phyloP scores from a whole-genome alignment of 2,113 vertebrate species.

The Spea multiplicata region DNA sequence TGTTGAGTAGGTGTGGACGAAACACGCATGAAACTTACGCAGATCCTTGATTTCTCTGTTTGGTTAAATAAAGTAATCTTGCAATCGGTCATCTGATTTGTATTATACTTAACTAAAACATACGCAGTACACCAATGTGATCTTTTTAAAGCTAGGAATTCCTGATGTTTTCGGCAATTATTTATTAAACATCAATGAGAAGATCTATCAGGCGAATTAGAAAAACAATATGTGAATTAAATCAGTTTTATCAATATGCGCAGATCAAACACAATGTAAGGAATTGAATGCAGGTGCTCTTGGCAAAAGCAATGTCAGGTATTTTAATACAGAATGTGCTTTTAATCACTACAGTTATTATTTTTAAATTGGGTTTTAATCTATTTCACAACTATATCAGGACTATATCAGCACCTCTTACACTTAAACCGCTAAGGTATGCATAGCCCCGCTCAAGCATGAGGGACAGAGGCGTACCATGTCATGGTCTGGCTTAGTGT shows the following conservation, averaged over 20 bases:
- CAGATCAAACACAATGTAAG: not conserved
- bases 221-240: not conserved
- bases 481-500: no score
- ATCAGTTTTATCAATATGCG: not conserved
- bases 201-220: not conserved
- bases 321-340: not conserved
- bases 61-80: constrained; percentile 24
- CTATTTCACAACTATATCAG: no score
- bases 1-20: constrained; percentile 26
- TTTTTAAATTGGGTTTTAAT: no score
- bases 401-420: no score
- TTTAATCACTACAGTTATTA: no score
- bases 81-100: constrained; percentile 34
- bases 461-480: no score
- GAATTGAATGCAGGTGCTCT: not conserved
- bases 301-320: not conserved
- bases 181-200: constrained; percentile 1
- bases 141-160: constrained; percentile 7
- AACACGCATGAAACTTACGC: constrained; percentile 28
- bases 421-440: no score
- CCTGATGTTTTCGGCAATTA: constrained; percentile 18
- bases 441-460: no score
- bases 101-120: constrained; percentile 32
- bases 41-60: constrained; percentile 25
- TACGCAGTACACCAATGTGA: constrained; percentile 14